Base-by-base conservation (phyloP, 2,113 vertebrate genomes). In the Microtus richardsoni region DNA sequence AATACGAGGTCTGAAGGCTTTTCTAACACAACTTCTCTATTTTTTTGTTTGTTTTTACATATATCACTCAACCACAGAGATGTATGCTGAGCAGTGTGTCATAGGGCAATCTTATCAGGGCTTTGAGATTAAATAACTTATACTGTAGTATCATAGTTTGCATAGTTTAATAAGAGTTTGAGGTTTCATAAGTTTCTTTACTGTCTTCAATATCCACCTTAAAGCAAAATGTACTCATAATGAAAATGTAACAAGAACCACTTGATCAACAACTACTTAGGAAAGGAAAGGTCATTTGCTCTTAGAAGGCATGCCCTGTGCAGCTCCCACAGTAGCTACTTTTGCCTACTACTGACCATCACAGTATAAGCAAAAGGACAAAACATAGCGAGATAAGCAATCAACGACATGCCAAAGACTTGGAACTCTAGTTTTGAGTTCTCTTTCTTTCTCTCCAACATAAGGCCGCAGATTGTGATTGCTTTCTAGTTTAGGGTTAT, bases 181-280 rank as follows among this genome's bases (percentile, higher is more conserved):
- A 9, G 3, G 14, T 41, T 87, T 92, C 68, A 11, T 36, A 86
- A 44, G 24, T 70, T 93, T 17, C 33, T 41, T 89, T 89, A 75
- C 66, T 33, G 73, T 60, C 49, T 91, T 85, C 49, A 87, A 90
- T 41, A 36, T 71, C 60, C 41, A 89, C 14, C 49, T 10, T 58
- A 54, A 83, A 52, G n/a, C 36, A n/a, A 52, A 17, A 41, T 68
- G 49, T 36, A 28, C 49, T 33, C 49, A 74, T n/a, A 62, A 47
- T 44, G 54, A 91, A 93, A 96, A 92, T 64, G 44, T 64, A 13
- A 16, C 71, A 62, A 86, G 58, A 95, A 70, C 39, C 66, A 66
- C 12, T 44, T 11, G 11, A 73, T 33, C 39, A 90, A 3, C 60
- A 89, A 3, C 30, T 41, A 21, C 77, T n/a, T 8, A 30, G 12